Base-by-base conservation (phyloP, 2,888 invertebrate species). In the Chymomyza amoena region DNA sequence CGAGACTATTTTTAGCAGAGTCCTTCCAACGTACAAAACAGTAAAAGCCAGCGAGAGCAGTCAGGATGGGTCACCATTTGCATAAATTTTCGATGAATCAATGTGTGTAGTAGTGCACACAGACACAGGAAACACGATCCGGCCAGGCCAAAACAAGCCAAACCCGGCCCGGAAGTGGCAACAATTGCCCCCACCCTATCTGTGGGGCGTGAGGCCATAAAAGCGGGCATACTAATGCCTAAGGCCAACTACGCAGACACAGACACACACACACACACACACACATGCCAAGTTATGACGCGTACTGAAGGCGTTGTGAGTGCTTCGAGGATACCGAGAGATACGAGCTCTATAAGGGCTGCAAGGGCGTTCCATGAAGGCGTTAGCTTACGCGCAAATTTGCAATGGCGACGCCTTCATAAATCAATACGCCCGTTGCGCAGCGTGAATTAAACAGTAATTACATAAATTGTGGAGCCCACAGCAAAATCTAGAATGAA, bases 71-170 rank as follows among this genome's bases (percentile, higher is more conserved):
- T 59, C 59, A 70, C 87, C 87, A 83, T 83, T 83, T 84, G 87
- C 88, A 83, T 83, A 88, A 86, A 75, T 73, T 84, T 70, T 75
- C 75, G 56, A 75, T 79, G 77, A 81, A 81, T 81, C 81, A 81
- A 86, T 75, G 81, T 74, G 70, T 63, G 69, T 63, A 56, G 64
- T 57, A 54, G 54, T 52, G n/a, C 16, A 15, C 16, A 16, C 52
- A 52, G 16, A 52, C 52, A 52, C n/a, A 52, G 52, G 16, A 16
- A 52, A 15, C 54, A 54, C 7, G 20, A 45, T 13, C 10, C 39
- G 20, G 54, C 20, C 54, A 54, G 54, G 54, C 54, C 20, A 54
- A 54, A 54, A 45, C 39, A 45, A 13, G 13, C 39, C 39, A 39
- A 28, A 61, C 45, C 7, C 15, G 28, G 10, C 61, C 36, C 39